Percentiles rank a stretch among this genome's conserved stretches.
phyloP scores from a whole-genome alignment of 2,888 invertebrate species.

The Nudaria mundana region DNA sequence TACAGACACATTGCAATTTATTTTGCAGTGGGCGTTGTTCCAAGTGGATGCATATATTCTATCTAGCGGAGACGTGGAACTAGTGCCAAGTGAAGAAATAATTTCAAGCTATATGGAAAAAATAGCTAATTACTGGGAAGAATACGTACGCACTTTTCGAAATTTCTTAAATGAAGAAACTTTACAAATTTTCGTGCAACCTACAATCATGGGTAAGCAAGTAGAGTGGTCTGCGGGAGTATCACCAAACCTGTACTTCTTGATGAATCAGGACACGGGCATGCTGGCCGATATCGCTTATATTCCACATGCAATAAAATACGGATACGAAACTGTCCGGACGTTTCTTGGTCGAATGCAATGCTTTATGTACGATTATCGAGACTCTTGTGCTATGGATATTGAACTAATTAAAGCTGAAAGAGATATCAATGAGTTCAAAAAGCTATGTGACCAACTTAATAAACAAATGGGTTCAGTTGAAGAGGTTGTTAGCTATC shows the following conservation, averaged over 20 bases:
- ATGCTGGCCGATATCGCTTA: constrained; percentile 78
- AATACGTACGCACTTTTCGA: constrained; percentile 84
- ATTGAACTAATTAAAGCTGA: constrained; percentile 83
- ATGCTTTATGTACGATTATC: constrained; percentile 84
- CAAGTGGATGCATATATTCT: constrained; percentile 79
- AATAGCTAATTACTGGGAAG: constrained; percentile 84
- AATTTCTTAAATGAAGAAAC: constrained; percentile 86
- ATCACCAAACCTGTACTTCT: constrained; percentile 86
- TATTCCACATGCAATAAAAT: constrained; percentile 79
- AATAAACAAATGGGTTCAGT: constrained; percentile 85
- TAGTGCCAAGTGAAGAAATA: constrained; percentile 84
- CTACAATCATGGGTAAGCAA: constrained; percentile 90
- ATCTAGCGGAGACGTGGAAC: constrained; percentile 56
- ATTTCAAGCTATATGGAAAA: constrained; percentile 81
- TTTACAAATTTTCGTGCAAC: constrained; percentile 89
- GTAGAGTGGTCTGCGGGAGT: constrained; percentile 88
- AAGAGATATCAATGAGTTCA: constrained; percentile 84
- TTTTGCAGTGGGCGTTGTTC: constrained; percentile 83
- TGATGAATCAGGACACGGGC: constrained; percentile 85
- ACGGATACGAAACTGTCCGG: constrained; percentile 83
- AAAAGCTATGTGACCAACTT: constrained; percentile 85
- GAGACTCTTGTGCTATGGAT: constrained; percentile 85
- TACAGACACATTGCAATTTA: no score
- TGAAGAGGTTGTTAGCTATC: constrained; percentile 83
- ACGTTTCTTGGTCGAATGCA: constrained; percentile 85